Evolutionary conservation across 2,888 invertebrate genomes (phyloP).

Genomic region (Lacanobia wlatinum): DNA sequence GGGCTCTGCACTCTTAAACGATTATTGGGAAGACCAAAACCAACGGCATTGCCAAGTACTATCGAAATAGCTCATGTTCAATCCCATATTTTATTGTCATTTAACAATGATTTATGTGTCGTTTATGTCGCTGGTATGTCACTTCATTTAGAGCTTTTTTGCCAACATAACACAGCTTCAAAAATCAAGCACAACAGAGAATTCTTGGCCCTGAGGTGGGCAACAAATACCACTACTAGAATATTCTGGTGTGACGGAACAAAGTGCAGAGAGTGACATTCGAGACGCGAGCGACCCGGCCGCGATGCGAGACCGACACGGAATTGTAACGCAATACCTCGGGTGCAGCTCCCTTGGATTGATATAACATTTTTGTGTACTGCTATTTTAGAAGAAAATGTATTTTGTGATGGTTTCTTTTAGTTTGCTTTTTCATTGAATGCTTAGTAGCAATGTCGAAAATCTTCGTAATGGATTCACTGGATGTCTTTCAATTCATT

Average conservation of each 20-base stretch:
- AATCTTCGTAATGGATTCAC: too few relatives aligned
- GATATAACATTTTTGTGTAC: background rate
- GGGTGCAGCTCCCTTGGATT: constrained; percentile 12
- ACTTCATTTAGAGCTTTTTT: background rate
- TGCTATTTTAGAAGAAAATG: constrained; percentile 20
- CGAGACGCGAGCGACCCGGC: constrained; percentile 10
- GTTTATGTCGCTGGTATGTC: background rate
- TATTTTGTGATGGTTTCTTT: constrained; percentile 9
- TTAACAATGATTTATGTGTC: too few relatives aligned
- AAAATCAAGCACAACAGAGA: constrained; percentile 2
- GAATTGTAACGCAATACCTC: background rate
- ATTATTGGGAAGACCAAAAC: too few relatives aligned
- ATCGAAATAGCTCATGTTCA: too few relatives aligned
- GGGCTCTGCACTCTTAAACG: too few relatives aligned
- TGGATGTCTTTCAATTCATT: too few relatives aligned
- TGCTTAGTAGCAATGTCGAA: background rate
- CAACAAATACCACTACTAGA: constrained; percentile 11
- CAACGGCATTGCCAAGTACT: too few relatives aligned
- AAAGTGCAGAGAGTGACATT: constrained; percentile 48
- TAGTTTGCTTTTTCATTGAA: background rate
- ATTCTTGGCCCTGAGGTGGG: constrained; percentile 15
- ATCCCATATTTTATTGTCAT: too few relatives aligned
- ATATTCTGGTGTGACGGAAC: constrained; percentile 50
- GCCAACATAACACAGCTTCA: background rate
- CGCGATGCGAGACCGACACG: background rate